Percentiles rank a stretch among this genome's conserved stretches.
Evolutionary conservation across 1,140 invertebrate genomes (phyloP).

Genomic region (Diabrotica undecimpunctata): DNA sequence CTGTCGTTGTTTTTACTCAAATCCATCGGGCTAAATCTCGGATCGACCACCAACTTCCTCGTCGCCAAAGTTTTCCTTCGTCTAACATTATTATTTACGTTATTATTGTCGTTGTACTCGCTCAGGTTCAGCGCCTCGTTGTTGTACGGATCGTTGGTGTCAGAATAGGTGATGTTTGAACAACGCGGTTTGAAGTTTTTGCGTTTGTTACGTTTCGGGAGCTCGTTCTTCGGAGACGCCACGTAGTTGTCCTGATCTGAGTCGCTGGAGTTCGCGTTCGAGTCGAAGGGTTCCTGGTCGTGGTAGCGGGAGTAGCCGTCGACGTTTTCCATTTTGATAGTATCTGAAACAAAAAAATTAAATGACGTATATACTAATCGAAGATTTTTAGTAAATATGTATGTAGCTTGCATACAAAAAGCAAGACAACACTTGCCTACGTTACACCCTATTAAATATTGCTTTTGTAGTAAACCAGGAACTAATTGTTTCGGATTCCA

Average conservation of each 20-base stretch:
- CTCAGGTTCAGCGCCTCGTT: conserved; percentile 46
- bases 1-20: conserved; percentile 34
- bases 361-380: background rate
- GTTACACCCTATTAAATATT: no score
- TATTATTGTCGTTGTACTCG: conserved; percentile 48
- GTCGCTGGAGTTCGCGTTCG: conserved; percentile 38
- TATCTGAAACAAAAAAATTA: conserved; percentile 37
- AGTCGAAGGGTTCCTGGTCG: conserved; percentile 29
- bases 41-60: conserved; percentile 36
- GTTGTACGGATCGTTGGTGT: conserved; percentile 49
- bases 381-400: no score
- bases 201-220: conserved; percentile 61
- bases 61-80: conserved; percentile 40
- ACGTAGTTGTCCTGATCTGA: conserved; percentile 47
- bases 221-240: conserved; percentile 49
- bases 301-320: conserved; percentile 35
- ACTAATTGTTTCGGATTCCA: no score
- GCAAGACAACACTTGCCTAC: no score
- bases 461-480: no score
- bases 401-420: no score
- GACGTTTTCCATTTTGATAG: conserved; percentile 39
- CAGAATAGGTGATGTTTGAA: conserved; percentile 55
- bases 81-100: conserved; percentile 45
- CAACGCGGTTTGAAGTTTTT: conserved; percentile 66
- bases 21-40: conserved; percentile 43